A percentile compares a stretch with the other conserved stretches of the same genome.
Evolutionary conservation across 2,797 vertebrate genomes (phyloP).

Genomic region (Lacerta agilis): DNA sequence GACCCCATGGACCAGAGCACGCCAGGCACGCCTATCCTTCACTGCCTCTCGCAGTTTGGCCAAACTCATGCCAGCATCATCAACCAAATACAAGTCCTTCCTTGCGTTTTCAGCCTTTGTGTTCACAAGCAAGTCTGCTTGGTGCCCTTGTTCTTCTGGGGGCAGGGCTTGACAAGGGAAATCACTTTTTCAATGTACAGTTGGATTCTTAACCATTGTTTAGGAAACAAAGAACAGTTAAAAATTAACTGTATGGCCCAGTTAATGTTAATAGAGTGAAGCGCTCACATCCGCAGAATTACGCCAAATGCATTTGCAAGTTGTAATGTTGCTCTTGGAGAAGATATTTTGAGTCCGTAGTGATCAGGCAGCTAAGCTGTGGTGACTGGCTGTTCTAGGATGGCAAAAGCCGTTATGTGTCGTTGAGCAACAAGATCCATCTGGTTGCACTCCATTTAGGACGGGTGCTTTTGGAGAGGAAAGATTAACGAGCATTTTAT

Average conservation of each 20-base stretch:
- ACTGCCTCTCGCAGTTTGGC: no score
- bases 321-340: not conserved
- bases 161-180: not conserved
- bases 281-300: not conserved
- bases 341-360: not conserved
- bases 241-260: not conserved
- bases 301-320: slow-evolving; percentile 2
- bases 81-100: not conserved
- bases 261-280: not conserved
- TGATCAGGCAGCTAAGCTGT: not conserved
- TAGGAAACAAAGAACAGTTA: not conserved
- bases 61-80: no score
- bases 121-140: not conserved
- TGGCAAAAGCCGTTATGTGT: not conserved
- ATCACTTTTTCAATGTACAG: not conserved
- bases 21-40: no score
- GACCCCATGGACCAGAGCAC: no score
- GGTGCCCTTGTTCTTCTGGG: not conserved
- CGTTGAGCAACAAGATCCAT: not conserved
- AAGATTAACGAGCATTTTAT: slow-evolving; percentile 41
- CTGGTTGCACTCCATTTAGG: slow-evolving; percentile 25
- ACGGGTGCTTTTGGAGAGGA: slow-evolving; percentile 14
- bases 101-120: not conserved
- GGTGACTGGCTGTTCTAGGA: not conserved
- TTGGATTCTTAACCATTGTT: not conserved